Evolutionary conservation across 2,797 vertebrate species (phyloP).

Genomic region (Rhinophrynus dorsalis): DNA sequence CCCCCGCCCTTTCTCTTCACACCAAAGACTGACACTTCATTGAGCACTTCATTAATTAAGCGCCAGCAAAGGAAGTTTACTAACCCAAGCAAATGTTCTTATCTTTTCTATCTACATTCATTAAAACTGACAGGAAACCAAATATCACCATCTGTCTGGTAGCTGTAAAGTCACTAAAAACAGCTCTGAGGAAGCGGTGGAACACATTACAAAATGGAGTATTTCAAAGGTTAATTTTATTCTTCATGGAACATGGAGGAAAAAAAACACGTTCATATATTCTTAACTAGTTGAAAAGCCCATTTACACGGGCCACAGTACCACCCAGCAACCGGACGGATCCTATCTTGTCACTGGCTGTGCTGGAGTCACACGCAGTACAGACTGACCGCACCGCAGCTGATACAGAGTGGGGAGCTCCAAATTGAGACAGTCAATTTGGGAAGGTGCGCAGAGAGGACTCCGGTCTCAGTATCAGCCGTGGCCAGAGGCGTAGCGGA

Average conservation of each 20-base stretch:
- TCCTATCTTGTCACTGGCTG: too few species aligned
- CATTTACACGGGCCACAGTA: too few species aligned
- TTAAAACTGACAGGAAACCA: conserved; percentile 72
- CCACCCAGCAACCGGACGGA: too few species aligned
- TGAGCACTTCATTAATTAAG: conserved; percentile 66
- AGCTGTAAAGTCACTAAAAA: conserved; percentile 65
- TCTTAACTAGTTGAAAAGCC: too few species aligned
- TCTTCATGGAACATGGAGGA: not conserved
- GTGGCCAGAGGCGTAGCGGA: too few species aligned
- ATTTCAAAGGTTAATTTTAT: conserved; percentile 55
- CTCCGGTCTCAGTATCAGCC: too few species aligned
- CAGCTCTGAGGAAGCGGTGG: conserved; percentile 61
- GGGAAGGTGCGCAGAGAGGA: too few species aligned
- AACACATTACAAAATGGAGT: conserved; percentile 56
- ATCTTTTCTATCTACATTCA: conserved; percentile 68
- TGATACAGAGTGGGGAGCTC: too few species aligned
- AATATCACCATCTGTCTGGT: conserved; percentile 72
- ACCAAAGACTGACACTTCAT: conserved; percentile 55
- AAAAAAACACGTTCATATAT: not conserved
- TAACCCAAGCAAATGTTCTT: conserved; percentile 70
- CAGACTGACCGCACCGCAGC: too few species aligned
- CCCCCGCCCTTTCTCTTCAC: not conserved
- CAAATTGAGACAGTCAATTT: too few species aligned
- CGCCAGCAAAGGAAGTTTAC: conserved; percentile 68
- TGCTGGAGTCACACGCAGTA: too few species aligned